Conservation (phyloP, 1,140 invertebrate species). For the Popillia japonica region DNA sequence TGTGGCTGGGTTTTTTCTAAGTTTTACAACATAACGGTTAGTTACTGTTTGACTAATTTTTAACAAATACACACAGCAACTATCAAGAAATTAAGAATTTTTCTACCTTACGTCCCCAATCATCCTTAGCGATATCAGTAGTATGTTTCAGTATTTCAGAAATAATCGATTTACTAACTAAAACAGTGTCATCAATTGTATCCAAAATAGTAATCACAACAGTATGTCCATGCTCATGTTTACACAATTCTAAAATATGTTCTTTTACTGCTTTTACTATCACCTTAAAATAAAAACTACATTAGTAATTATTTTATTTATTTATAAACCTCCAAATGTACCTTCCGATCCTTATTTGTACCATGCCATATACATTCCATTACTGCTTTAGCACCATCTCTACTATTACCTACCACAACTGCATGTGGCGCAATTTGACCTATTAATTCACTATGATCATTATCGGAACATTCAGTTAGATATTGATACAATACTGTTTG, state of each 20-base stretch:
- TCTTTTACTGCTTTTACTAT: constrained; percentile 87
- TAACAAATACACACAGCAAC: not conserved
- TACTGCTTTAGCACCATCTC: constrained; percentile 80
- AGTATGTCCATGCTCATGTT: constrained; percentile 87
- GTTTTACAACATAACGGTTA: not conserved
- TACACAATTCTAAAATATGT: constrained; percentile 79
- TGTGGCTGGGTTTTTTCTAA: no score
- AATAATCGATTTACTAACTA: constrained; percentile 85
- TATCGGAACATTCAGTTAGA: constrained; percentile 72
- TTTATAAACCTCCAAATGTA: constrained; percentile 43
- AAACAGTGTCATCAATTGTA: constrained; percentile 90
- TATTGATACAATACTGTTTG: constrained; percentile 86
- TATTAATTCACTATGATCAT: constrained; percentile 77
- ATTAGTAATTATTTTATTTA: constrained; percentile 36
- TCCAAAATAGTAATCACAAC: constrained; percentile 87
- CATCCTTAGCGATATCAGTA: constrained; percentile 74
- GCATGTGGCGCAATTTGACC: constrained; percentile 74
- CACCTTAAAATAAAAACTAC: constrained; percentile 57
- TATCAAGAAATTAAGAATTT: not conserved
- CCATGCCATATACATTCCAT: constrained; percentile 88
- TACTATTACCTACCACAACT: constrained; percentile 82
- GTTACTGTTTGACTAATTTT: not conserved
- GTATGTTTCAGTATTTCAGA: constrained; percentile 78
- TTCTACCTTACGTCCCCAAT: constrained; percentile 74
- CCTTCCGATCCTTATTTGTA: constrained; percentile 79